Base-by-base conservation (phyloP, 2,797 vertebrate species). In the Champsocephalus gunnari region DNA sequence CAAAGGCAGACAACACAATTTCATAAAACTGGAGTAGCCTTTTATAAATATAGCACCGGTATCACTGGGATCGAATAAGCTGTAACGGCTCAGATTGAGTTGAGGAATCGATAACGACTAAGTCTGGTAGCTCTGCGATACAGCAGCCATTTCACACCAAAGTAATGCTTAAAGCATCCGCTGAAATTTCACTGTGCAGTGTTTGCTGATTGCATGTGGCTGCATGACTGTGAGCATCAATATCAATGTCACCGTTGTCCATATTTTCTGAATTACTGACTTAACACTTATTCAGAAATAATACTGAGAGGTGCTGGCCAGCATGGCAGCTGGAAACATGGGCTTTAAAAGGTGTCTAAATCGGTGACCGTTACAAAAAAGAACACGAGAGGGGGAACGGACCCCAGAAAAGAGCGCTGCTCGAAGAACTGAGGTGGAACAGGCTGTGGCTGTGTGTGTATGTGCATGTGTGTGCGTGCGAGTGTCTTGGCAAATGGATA, bases 1-100 rank as follows among this genome's bases (percentile, higher is more conserved):
- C 49, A 86, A 90, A 91, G 77, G 79, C 86, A 76, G 81, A 90
- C 81, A 85, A 86, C 74, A 85, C 71, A 90, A 79, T 79, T 85
- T 86, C 78, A 86, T 87, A 86, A 84, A 92, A 90, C 77, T 88
- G 85, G 90, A 93, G 88, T 88, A 92, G 87, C 82, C 68, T 93
- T 87, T 1, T 89, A 93, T 91, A 94, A 94, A 94, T 90, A 92
- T 93, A 94, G 94, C 93, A 94, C 92, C 93, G 83, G 87, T 88
- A 82, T 90, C 67, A 90, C 73, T 85, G 82, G 81, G 75, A 80
- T 88, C 74, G 73, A 71, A 82, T 71, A 49, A 88, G 87, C 84
- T 88, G 86, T 81, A 81, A 88, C 79, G 91, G 89, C 90, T 94
- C 91, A 94, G 92, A 88, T 92, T 90, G 86, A 90, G 62, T 88